Conservation (phyloP, 2,113 vertebrate genomes). For the Columba livia region DNA sequence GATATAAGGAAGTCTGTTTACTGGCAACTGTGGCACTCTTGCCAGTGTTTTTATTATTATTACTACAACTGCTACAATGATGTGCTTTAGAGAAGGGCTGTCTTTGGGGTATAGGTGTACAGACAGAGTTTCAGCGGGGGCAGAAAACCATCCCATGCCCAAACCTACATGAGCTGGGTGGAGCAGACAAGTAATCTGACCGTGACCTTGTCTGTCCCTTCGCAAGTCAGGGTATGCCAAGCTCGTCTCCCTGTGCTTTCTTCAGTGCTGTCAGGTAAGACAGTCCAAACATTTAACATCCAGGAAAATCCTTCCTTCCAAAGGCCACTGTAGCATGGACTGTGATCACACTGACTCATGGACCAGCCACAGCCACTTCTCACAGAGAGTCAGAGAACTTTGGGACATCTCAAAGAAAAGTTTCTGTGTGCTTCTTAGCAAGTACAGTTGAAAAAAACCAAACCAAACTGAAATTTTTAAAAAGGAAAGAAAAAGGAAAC, state of each 20-base stretch:
- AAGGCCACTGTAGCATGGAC: rapidly evolving
- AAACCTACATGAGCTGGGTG: background rate
- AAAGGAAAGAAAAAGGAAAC: too few relatives aligned
- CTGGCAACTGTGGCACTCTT: background rate
- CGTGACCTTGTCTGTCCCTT: background rate
- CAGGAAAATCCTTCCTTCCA: background rate
- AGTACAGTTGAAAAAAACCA: rapidly evolving
- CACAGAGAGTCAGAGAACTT: background rate
- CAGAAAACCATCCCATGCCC: background rate
- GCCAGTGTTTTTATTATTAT: background rate
- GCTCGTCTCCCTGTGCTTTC: background rate
- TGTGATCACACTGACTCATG: background rate
- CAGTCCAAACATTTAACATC: background rate
- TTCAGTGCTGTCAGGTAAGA: background rate
- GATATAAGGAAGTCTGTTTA: background rate
- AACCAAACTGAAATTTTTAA: too few relatives aligned
- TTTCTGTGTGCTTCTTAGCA: background rate
- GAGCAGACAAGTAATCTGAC: background rate
- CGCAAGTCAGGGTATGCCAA: background rate
- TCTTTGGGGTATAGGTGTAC: conserved; percentile 1
- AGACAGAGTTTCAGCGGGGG: background rate
- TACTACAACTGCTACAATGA: background rate
- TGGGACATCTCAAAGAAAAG: background rate
- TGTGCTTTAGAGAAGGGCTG: background rate
- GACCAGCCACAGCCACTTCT: background rate